A percentile compares a stretch with the other conserved stretches of the same genome.
phyloP scores from a whole-genome alignment of 2,113 vertebrate genomes.

The Perca schrenkii region DNA sequence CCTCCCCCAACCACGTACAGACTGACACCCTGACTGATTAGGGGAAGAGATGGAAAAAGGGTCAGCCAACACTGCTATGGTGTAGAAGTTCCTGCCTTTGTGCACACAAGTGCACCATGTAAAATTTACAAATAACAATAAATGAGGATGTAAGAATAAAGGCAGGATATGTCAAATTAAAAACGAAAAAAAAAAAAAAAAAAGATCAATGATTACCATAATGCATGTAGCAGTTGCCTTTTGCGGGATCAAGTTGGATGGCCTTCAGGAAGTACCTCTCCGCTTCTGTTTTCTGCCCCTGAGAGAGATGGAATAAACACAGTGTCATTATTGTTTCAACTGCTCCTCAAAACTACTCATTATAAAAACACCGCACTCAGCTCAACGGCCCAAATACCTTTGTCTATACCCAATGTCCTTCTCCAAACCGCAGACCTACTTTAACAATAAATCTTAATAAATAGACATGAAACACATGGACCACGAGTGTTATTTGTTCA shows the following conservation, averaged over 20 bases:
- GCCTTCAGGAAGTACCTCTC: constrained; percentile 97
- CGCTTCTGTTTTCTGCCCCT: constrained; percentile 96
- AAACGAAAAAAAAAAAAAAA: neutral
- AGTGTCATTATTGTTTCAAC: constrained; percentile 63
- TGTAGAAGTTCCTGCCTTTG: constrained; percentile 44
- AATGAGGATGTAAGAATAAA: constrained; percentile 26
- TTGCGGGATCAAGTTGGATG: constrained; percentile 95
- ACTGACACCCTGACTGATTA: neutral
- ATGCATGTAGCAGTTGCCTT: constrained; percentile 99
- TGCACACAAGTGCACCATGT: neutral
- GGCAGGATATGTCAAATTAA: constrained; percentile 20
- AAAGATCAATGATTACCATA: constrained; percentile 88
- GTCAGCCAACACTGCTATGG: constrained; percentile 43
- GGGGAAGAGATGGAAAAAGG: constrained; percentile 24
- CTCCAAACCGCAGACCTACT: constrained; percentile 63
- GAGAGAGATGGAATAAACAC: constrained; percentile 71
- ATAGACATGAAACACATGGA: constrained; percentile 56
- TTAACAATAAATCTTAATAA: constrained; percentile 74
- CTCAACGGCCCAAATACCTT: constrained; percentile 57
- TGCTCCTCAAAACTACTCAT: constrained; percentile 46
- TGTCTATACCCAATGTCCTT: constrained; percentile 46
- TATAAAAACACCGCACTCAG: constrained; percentile 57
- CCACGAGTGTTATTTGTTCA: constrained; percentile 52
- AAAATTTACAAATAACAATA: constrained; percentile 16
- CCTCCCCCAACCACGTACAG: neutral